Evolutionary conservation across 2,797 vertebrate species (phyloP).

Genomic region (Epinephelus awoara): DNA sequence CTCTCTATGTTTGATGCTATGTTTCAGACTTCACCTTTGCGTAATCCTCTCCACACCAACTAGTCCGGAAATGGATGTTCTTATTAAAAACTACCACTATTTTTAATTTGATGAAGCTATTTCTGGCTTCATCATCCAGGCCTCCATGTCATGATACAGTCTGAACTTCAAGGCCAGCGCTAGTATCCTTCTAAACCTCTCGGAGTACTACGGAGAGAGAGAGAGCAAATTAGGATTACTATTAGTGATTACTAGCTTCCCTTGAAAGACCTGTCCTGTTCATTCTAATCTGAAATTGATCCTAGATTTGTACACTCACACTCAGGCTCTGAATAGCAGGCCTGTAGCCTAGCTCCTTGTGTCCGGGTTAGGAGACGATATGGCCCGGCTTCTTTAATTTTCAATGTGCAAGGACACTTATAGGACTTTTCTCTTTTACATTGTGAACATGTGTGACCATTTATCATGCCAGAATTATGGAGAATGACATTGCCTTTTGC

Average conservation of each 20-base stretch:
- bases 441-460: background rate
- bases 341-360: conserved; percentile 19
- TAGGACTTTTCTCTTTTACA: background rate
- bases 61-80: conserved; percentile 23
- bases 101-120: conserved; percentile 38
- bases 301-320: conserved; percentile 39
- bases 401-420: conserved; percentile 8
- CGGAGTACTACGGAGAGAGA: conserved; percentile 32
- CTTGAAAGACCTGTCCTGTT: conserved; percentile 42
- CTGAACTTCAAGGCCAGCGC: conserved; percentile 30
- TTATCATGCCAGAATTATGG: background rate
- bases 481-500: background rate
- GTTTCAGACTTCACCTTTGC: conserved; percentile 23
- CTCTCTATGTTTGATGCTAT: conserved; percentile 4
- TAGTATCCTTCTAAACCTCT: conserved; percentile 47
- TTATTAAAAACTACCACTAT: conserved; percentile 10
- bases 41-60: conserved; percentile 9
- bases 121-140: conserved; percentile 39
- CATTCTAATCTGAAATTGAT: conserved; percentile 70
- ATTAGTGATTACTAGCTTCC: conserved; percentile 62
- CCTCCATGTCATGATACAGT: conserved; percentile 40
- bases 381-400: conserved; percentile 16
- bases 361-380: conserved; percentile 12
- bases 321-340: conserved; percentile 29
- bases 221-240: conserved; percentile 70